Base-by-base conservation (phyloP, 2,888 invertebrate genomes). In the Dione juno region DNA sequence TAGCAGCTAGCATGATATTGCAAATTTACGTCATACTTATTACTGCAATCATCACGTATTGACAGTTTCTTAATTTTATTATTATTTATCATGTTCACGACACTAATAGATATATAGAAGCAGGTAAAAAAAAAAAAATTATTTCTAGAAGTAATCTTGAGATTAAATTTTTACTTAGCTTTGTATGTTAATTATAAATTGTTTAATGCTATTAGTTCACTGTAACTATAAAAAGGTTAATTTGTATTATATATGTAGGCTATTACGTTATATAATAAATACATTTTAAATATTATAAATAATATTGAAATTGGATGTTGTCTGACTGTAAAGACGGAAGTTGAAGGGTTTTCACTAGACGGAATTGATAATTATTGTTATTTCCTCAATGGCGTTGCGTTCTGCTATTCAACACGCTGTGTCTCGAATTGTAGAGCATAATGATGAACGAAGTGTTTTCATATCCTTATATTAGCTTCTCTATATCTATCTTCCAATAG, bases 161-260 rank as follows among this genome's bases (percentile, higher is more conserved):
- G 35, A 14, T 10, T 54, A 54, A 9, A 54, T 14, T 35, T 54
- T 37, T 54, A 54, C 35, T 54, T 16, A 19, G 50, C 50, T 54
- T 35, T 54, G 54, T 54, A 54, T 35, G 54, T 10, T 19, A 50
- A 19, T 50, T 50, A 13, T 19, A 21, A 50, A 50, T 50, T 50
- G 19, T 50, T 50, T 13, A 19, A 21, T 19, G 13, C 50, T 50
- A 19, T 9, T 48, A 19, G n/a, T 45, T 45, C 45, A 45, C n/a
- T 16, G 13, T 19, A 50, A 48, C 16, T 48, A 9, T 45, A 50
- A 48, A 19, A 50, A 50, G 19, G 6, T 50, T 50, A 11, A 50
- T 50, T 53, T 28, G 28, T 53, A 53, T 28, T 28, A 57, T 5
- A 40, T 13, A 13, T 6, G 1, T 2, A 35, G 16, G 6, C 6